phyloP scores from a whole-genome alignment of 2,113 vertebrate species.

The Sitta europaea region DNA sequence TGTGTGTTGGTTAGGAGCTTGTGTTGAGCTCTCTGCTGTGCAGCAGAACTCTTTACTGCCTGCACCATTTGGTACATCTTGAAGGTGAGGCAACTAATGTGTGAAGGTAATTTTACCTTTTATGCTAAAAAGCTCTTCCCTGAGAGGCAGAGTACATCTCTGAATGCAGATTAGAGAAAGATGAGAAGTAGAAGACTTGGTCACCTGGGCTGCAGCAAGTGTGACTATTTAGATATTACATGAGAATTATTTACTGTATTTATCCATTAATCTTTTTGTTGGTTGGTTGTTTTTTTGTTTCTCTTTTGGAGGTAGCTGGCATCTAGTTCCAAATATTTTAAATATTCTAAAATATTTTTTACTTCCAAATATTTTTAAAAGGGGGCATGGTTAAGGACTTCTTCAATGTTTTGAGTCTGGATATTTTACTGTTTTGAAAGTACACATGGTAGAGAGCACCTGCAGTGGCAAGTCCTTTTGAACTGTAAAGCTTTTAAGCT shows the following conservation, averaged over 20 bases:
- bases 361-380: neutral
- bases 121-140: neutral
- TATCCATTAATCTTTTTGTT: neutral
- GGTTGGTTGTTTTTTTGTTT: neutral
- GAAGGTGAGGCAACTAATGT: neutral
- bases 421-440: neutral
- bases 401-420: neutral
- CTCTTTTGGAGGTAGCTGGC: neutral
- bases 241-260: neutral
- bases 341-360: too few species aligned
- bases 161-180: neutral
- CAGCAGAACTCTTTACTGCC: neutral
- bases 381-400: neutral
- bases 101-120: neutral
- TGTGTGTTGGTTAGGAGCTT: neutral
- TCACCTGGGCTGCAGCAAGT: neutral
- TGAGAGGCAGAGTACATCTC: neutral
- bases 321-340: neutral
- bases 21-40: neutral
- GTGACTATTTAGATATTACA: neutral
- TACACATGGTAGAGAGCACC: rapidly evolving
- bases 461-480: neutral
- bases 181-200: neutral
- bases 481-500: neutral
- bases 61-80: neutral